Conservation (phyloP, 1,140 invertebrate genomes). For the Rhyzopertha dominica region DNA sequence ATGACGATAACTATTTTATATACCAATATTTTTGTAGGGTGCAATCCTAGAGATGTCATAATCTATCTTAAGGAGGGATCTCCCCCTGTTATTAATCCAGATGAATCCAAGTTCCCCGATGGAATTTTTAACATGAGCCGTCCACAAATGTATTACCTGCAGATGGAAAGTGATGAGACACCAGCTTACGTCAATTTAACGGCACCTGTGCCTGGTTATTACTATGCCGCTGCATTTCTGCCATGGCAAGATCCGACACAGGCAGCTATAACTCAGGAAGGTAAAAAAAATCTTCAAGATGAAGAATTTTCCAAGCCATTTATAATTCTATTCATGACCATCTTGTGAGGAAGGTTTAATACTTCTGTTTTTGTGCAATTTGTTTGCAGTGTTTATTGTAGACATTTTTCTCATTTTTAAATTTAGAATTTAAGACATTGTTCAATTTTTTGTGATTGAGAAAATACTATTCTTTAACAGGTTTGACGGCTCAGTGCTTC, state of each 20-base stretch:
- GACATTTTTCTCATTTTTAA: not conserved
- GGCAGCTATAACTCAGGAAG: constrained; percentile 66
- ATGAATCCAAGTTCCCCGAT: constrained; percentile 64
- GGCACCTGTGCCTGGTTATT: constrained; percentile 66
- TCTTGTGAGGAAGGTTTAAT: constrained; percentile 3
- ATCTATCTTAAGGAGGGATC: constrained; percentile 67
- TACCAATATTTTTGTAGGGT: constrained; percentile 46
- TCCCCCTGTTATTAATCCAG: constrained; percentile 70
- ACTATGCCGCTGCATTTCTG: constrained; percentile 73
- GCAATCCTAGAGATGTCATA: constrained; percentile 54
- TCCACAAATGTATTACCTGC: constrained; percentile 40
- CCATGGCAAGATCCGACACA: constrained; percentile 66
- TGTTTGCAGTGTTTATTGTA: not conserved
- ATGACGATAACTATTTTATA: constrained; percentile 33
- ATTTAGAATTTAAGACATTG: not conserved
- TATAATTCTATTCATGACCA: constrained; percentile 6
- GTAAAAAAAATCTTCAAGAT: constrained; percentile 44
- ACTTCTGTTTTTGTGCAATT: constrained; percentile 6
- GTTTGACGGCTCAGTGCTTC: constrained; percentile 29
- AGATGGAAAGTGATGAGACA: constrained; percentile 50
- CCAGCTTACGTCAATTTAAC: constrained; percentile 52
- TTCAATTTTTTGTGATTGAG: constrained; percentile 1
- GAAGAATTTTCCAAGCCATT: not conserved
- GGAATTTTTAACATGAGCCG: constrained; percentile 54
- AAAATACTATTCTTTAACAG: constrained; percentile 22